Conservation (phyloP, 2,113 vertebrate species). For the Phrynosoma blainvillii region DNA sequence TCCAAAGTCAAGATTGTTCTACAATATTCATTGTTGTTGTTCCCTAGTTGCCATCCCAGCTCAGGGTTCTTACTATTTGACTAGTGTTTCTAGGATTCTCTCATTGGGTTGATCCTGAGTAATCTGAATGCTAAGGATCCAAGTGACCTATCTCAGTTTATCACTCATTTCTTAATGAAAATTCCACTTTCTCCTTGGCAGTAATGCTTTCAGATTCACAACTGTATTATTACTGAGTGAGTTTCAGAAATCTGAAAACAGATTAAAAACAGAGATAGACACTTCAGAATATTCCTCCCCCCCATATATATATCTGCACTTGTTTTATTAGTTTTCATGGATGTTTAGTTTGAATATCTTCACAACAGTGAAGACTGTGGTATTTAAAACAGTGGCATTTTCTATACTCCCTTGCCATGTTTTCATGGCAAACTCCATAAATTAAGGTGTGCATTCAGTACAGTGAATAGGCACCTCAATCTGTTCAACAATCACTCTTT, state of each 20-base stretch:
- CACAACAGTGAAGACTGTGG: slow-evolving; percentile 56
- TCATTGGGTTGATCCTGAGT: not conserved
- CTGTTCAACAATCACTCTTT: not conserved
- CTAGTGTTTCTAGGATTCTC: not conserved
- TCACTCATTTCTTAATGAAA: slow-evolving; percentile 18
- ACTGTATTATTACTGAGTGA: not conserved
- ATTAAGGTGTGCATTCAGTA: not conserved
- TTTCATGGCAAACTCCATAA: slow-evolving; percentile 17
- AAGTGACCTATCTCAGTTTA: not conserved
- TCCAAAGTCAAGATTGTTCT: not conserved
- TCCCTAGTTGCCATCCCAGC: not conserved
- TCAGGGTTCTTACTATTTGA: not conserved
- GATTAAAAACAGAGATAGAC: slow-evolving; percentile 39
- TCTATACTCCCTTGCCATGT: slow-evolving; percentile 17
- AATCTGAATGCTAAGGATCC: slow-evolving; percentile 1
- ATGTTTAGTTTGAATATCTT: slow-evolving; percentile 48
- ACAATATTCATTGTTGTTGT: not conserved
- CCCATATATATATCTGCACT: slow-evolving; percentile 6
- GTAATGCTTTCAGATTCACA: not conserved
- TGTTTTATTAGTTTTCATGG: slow-evolving; percentile 57
- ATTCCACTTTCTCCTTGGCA: slow-evolving; percentile 16
- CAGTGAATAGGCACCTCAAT: too few relatives aligned
- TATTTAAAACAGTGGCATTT: slow-evolving; percentile 1
- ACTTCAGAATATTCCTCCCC: slow-evolving; percentile 8
- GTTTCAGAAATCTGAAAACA: not conserved